Evolutionary conservation across 2,888 invertebrate species (phyloP).

Genomic region (Xestia rhomboidea): DNA sequence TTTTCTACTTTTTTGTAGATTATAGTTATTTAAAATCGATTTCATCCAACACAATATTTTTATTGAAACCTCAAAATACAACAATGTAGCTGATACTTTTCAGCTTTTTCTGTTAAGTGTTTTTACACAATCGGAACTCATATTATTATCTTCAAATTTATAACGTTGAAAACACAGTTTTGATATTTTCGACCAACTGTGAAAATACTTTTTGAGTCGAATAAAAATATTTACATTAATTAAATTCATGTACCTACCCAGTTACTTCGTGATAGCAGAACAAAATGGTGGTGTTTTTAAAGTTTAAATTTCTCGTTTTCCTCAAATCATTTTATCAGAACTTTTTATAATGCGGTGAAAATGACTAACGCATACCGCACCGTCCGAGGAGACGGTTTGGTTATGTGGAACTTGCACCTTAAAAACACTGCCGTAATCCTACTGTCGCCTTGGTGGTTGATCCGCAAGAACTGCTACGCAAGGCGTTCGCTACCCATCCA

Average conservation of each 20-base stretch:
- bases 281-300: background rate
- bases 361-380: no score
- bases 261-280: background rate
- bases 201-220: background rate
- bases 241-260: background rate
- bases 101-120: background rate
- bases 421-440: no score
- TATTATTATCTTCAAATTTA: slow-evolving; percentile 7
- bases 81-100: no score
- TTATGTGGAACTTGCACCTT: no score
- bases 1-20: no score
- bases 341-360: no score
- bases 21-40: no score
- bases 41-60: background rate
- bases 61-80: background rate
- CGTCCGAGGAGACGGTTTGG: no score
- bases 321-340: no score
- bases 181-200: background rate
- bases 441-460: no score
- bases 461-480: no score
- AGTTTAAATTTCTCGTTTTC: background rate
- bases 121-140: background rate
- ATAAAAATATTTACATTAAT: background rate
- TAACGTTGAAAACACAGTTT: background rate
- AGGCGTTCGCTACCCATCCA: no score